phyloP scores from a whole-genome alignment of 2,888 invertebrate species.

The Netelia virgata region DNA sequence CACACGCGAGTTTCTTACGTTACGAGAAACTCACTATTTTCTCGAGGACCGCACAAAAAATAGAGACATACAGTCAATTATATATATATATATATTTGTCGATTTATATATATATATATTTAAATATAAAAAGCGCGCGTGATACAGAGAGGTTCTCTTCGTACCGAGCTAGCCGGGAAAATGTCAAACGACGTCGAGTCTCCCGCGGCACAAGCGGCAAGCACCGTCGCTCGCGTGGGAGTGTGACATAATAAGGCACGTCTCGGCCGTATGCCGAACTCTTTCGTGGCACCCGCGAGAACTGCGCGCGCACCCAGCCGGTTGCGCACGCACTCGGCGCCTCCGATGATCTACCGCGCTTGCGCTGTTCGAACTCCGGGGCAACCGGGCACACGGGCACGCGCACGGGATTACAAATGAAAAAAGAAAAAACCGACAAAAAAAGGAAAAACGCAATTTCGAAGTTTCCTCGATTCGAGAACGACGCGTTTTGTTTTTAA shows the following conservation, averaged over 20 bases:
- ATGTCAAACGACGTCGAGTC: slow-evolving; percentile 78
- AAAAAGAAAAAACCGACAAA: too few relatives aligned
- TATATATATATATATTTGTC: slow-evolving; percentile 28
- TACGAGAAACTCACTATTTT: slow-evolving; percentile 25
- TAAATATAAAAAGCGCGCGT: slow-evolving; percentile 47
- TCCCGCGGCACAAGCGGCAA: slow-evolving; percentile 73
- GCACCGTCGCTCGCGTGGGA: slow-evolving; percentile 82
- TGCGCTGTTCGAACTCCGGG: slow-evolving; percentile 21
- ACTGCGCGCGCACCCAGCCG: slow-evolving; percentile 10
- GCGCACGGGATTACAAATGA: background rate
- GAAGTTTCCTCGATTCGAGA: too few relatives aligned
- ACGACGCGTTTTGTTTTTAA: too few relatives aligned
- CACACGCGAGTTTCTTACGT: slow-evolving; percentile 24
- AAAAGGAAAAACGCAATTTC: background rate
- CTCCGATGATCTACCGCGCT: slow-evolving; percentile 36
- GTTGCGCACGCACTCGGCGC: slow-evolving; percentile 33
- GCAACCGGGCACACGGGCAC: background rate
- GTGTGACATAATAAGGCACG: slow-evolving; percentile 82
- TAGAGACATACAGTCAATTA: slow-evolving; percentile 4
- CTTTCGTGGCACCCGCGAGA: slow-evolving; percentile 36
- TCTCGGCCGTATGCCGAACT: slow-evolving; percentile 63
- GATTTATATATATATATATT: slow-evolving; percentile 26
- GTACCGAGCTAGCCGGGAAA: slow-evolving; percentile 72
- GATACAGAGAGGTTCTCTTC: slow-evolving; percentile 55
- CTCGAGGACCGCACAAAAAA: slow-evolving; percentile 38